Evolutionary conservation across 2,888 invertebrate genomes (phyloP).

Genomic region (Amphipoea oculea): DNA sequence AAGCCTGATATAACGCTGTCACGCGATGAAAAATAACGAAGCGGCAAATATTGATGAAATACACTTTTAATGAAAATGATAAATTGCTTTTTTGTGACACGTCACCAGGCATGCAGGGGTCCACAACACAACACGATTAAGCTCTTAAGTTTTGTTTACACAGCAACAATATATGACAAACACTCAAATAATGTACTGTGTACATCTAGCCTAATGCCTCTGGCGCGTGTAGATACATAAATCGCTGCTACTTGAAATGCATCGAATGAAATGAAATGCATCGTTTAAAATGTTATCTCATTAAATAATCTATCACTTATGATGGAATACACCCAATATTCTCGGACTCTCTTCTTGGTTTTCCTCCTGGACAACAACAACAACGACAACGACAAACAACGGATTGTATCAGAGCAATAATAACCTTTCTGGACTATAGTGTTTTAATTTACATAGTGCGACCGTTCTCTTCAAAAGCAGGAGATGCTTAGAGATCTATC

Average conservation of each 20-base stretch:
- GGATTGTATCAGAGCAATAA: too few species aligned
- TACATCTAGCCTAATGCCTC: constrained; percentile 3
- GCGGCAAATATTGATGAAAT: constrained; percentile 45
- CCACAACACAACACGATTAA: constrained; percentile 38
- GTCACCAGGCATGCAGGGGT: constrained; percentile 4
- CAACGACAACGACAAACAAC: too few species aligned
- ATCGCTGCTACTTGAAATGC: background rate
- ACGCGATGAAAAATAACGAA: constrained; percentile 42
- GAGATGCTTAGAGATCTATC: too few species aligned
- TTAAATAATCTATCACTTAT: too few species aligned
- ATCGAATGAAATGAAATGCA: too few species aligned
- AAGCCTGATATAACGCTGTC: background rate
- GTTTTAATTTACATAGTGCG: too few species aligned
- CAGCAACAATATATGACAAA: constrained; percentile 28
- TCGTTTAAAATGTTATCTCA: too few species aligned
- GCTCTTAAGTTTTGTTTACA: constrained; percentile 54
- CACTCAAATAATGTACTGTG: constrained; percentile 1
- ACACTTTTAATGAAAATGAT: constrained; percentile 57
- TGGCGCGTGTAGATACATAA: background rate
- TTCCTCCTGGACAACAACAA: too few species aligned
- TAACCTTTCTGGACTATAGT: too few species aligned
- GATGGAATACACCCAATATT: too few species aligned
- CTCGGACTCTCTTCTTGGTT: too few species aligned
- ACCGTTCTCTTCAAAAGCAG: too few species aligned
- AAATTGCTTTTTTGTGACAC: constrained; percentile 46